phyloP scores from a whole-genome alignment of 2,888 invertebrate species.

The Kuschelorhynchus macadamiae region DNA sequence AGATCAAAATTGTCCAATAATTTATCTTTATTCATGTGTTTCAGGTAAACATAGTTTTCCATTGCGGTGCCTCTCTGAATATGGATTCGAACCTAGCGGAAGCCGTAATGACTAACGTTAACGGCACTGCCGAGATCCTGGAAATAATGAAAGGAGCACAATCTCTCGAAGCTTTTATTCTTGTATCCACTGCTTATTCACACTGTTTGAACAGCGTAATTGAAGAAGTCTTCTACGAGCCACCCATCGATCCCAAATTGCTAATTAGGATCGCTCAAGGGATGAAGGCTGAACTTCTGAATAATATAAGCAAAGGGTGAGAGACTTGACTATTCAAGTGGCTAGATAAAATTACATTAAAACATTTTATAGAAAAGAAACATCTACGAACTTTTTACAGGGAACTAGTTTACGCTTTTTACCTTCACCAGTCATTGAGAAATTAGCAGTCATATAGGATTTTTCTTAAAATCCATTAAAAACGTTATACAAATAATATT shows the following conservation, averaged over 20 bases:
- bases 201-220: slow-evolving; percentile 62
- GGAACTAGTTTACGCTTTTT: too few relatives aligned
- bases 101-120: slow-evolving; percentile 58
- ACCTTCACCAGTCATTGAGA: too few relatives aligned
- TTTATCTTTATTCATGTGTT: slow-evolving; percentile 7
- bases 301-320: slow-evolving; percentile 52
- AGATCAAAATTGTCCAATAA: too few relatives aligned
- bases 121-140: slow-evolving; percentile 57
- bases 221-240: slow-evolving; percentile 67
- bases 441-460: too few relatives aligned
- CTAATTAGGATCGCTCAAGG: slow-evolving; percentile 62
- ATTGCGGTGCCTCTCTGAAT: slow-evolving; percentile 59
- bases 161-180: slow-evolving; percentile 60
- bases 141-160: slow-evolving; percentile 49
- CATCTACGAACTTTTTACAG: too few relatives aligned
- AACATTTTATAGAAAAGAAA: too few relatives aligned
- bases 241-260: slow-evolving; percentile 65
- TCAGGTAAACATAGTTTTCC: slow-evolving; percentile 58
- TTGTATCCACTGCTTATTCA: slow-evolving; percentile 66
- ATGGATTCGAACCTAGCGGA: slow-evolving; percentile 56
- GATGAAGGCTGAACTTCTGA: slow-evolving; percentile 51
- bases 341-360: not conserved
- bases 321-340: slow-evolving; percentile 5
- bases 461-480: too few relatives aligned
- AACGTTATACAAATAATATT: too few relatives aligned